Conservation (phyloP, 2,113 vertebrate species). For the Spermophilus dauricus region DNA sequence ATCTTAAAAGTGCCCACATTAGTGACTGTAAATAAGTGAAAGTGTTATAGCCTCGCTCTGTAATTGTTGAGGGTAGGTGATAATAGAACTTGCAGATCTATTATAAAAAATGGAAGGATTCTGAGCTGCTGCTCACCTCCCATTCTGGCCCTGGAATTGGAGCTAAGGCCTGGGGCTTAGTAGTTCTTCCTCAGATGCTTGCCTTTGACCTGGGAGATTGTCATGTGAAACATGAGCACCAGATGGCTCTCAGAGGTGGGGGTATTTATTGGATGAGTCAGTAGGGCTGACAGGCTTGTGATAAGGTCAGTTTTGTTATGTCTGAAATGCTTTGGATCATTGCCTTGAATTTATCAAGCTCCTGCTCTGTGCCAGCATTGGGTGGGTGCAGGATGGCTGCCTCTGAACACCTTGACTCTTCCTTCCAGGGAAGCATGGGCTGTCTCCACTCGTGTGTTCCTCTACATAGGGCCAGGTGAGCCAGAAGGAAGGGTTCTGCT, state of each 20-base stretch:
- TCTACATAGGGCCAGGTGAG: background rate
- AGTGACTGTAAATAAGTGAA: background rate
- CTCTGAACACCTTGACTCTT: conserved; percentile 11
- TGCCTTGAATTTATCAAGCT: background rate
- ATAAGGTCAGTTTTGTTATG: background rate
- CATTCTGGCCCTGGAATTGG: background rate
- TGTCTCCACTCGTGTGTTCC: background rate
- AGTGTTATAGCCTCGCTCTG: background rate
- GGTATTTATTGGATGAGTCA: background rate
- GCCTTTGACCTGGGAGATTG: background rate
- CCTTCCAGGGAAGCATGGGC: background rate
- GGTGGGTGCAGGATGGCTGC: background rate
- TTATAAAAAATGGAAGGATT: background rate
- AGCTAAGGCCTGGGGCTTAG: background rate
- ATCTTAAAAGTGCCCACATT: background rate
- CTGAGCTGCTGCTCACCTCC: background rate
- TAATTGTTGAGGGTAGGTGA: background rate
- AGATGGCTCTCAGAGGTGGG: background rate
- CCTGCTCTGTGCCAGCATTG: background rate
- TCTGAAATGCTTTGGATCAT: background rate
- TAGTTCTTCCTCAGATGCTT: background rate
- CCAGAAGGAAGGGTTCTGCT: background rate
- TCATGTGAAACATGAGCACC: background rate
- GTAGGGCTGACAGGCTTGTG: background rate
- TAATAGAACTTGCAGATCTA: background rate